These are phyloP conservation scores for Myotis findleyi DNA, from an alignment of 2,797 vertebrate genomes.

Conservation along the genomic window DNA sequence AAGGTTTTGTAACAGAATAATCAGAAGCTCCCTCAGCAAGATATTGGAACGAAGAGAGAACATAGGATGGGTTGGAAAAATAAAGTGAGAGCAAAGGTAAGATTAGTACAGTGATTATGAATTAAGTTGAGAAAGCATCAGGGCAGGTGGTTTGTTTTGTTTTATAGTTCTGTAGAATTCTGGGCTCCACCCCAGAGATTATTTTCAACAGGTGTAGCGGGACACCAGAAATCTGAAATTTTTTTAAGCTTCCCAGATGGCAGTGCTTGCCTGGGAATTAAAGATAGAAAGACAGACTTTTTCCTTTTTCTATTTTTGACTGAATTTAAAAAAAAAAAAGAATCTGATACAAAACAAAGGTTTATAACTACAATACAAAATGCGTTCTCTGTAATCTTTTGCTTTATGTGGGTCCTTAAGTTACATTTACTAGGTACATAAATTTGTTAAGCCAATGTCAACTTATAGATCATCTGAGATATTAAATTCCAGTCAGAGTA, in stretches of 20 bases:
- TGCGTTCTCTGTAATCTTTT: neutral
- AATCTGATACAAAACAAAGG: neutral
- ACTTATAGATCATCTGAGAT: neutral
- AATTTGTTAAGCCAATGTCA: neutral
- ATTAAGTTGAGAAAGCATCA: neutral
- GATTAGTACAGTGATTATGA: neutral
- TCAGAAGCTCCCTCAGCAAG: neutral
- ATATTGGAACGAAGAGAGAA: neutral
- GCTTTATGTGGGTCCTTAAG: slow-evolving; percentile 9
- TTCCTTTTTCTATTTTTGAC: neutral
- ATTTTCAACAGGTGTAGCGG: neutral
- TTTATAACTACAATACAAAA: neutral
- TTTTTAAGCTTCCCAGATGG: neutral
- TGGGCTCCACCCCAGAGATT: neutral
- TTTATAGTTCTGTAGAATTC: neutral
- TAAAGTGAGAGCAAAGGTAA: neutral
- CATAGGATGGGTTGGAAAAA: neutral
- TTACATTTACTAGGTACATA: neutral
- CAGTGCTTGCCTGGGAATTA: slow-evolving; percentile 11
- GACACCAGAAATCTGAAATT: neutral
- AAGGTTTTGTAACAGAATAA: neutral
- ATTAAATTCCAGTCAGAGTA: neutral
- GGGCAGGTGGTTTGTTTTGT: neutral
- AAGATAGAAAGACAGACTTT: neutral
- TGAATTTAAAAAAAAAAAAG: neutral